These are phyloP conservation scores for Didymodactylos carnosus DNA, from an alignment of 2,888 invertebrate genomes.

Conservation along the genomic window DNA sequence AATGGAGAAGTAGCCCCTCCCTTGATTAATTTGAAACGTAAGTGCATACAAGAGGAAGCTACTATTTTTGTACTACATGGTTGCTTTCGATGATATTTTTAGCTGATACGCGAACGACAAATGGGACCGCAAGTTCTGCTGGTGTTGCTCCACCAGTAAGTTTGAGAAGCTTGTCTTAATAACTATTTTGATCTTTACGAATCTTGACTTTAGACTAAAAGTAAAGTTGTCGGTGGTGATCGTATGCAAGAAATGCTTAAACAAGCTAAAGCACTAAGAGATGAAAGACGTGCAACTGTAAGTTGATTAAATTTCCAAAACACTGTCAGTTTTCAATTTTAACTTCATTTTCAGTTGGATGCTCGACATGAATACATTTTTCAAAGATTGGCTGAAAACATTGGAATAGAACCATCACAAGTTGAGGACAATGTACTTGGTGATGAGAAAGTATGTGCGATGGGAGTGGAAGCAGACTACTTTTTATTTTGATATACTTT, in stretches of 20 bases:
- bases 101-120: background rate
- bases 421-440: constrained; percentile 30
- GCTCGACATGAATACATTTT: constrained; percentile 27
- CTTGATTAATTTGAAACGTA: background rate
- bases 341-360: constrained; percentile 25
- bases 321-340: background rate
- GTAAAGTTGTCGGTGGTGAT: background rate
- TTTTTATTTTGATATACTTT: too few relatives aligned
- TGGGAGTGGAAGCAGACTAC: too few relatives aligned
- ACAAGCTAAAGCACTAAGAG: constrained; percentile 28
- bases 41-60: background rate
- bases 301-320: background rate
- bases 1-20: background rate
- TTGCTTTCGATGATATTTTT: background rate
- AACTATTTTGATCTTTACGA: background rate
- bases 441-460: constrained; percentile 29
- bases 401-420: constrained; percentile 23
- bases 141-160: background rate
- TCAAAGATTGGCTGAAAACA: constrained; percentile 23
- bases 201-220: background rate
- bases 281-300: constrained; percentile 28
- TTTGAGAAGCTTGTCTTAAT: background rate
- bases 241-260: constrained; percentile 31
- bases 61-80: background rate
- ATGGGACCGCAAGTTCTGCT: background rate